These are phyloP conservation scores for Meganola albula DNA, from an alignment of 2,888 invertebrate species.

Conservation along the genomic window DNA sequence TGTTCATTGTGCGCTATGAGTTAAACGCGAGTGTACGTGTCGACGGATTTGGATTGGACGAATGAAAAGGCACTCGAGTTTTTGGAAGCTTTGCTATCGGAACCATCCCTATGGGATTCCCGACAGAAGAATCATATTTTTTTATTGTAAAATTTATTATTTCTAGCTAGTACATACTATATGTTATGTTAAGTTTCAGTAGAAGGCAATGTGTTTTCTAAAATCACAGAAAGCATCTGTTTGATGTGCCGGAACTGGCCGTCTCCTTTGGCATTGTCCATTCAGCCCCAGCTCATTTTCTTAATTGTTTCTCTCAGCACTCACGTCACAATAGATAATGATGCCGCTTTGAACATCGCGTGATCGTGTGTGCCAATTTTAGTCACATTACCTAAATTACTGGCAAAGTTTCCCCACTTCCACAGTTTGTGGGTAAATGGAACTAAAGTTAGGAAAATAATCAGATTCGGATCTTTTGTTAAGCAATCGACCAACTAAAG, in stretches of 20 bases:
- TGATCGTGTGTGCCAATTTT: conserved; percentile 36
- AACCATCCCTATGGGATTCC: no score
- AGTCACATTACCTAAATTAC: conserved; percentile 19
- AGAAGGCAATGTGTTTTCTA: no score
- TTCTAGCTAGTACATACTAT: no score
- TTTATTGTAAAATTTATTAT: no score
- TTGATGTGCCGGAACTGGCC: conserved; percentile 61
- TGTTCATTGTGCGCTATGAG: no score
- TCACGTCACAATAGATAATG: conserved; percentile 62
- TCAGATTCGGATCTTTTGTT: conserved; percentile 12
- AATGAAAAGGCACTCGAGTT: no score
- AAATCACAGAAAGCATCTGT: conserved; percentile 34
- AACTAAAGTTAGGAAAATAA: conserved; percentile 15
- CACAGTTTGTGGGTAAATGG: conserved; percentile 11
- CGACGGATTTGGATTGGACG: no score
- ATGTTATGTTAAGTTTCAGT: no score
- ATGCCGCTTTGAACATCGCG: conserved; percentile 62
- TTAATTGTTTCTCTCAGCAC: conserved; percentile 73
- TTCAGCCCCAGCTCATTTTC: conserved; percentile 57
- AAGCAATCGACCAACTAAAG: not conserved
- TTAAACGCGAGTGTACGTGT: no score
- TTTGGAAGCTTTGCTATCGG: no score
- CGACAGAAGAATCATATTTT: no score
- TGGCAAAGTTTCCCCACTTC: conserved; percentile 18
- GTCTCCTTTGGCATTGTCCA: conserved; percentile 58